These are phyloP conservation scores for Drosophila monieri DNA, from an alignment of 2,888 invertebrate species.

Conservation along the genomic window DNA sequence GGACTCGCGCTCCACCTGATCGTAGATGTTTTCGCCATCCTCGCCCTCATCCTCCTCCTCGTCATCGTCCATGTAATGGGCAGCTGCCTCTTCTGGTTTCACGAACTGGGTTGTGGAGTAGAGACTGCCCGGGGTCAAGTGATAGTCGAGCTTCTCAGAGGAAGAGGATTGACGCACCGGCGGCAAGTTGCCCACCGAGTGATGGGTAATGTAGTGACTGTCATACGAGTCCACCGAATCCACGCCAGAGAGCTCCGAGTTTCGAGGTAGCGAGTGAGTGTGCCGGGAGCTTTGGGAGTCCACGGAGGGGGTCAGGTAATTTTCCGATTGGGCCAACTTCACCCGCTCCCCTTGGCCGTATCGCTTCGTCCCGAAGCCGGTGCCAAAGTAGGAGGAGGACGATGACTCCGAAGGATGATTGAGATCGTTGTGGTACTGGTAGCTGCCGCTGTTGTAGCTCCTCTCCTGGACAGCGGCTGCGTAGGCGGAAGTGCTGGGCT, in stretches of 20 bases:
- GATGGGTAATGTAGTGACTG: constrained; percentile 83
- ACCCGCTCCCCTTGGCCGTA: constrained; percentile 69
- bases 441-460: constrained; percentile 70
- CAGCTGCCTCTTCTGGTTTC: constrained; percentile 66
- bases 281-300: constrained; percentile 83
- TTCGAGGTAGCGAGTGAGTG: constrained; percentile 83
- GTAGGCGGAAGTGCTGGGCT: constrained; percentile 62
- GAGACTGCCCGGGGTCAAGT: constrained; percentile 86
- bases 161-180: constrained; percentile 56
- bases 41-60: constrained; percentile 64
- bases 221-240: constrained; percentile 84
- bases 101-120: constrained; percentile 84
- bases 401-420: constrained; percentile 83
- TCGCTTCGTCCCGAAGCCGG: constrained; percentile 78
- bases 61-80: constrained; percentile 74
- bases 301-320: constrained; percentile 81
- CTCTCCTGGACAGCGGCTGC: constrained; percentile 66
- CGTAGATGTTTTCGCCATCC: constrained; percentile 81
- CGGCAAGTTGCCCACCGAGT: constrained; percentile 72
- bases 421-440: constrained; percentile 82
- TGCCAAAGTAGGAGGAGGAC: constrained; percentile 82
- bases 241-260: constrained; percentile 83
- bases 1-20: constrained; percentile 83
- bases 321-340: constrained; percentile 81
- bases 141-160: constrained; percentile 85